These are phyloP conservation scores for Morpho helenor DNA, from an alignment of 2,888 invertebrate genomes.

Conservation along the genomic window DNA sequence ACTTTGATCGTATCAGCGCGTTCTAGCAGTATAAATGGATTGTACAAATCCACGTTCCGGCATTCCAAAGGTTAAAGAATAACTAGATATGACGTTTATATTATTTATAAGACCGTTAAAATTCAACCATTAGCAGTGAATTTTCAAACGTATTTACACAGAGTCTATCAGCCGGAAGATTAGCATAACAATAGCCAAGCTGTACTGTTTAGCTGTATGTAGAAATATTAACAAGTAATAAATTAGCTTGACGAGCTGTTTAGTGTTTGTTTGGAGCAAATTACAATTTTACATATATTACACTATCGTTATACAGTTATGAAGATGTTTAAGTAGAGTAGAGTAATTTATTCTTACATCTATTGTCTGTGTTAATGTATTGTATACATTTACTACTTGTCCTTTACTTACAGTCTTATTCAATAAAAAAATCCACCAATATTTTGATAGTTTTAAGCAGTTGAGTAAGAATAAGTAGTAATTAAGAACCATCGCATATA, in stretches of 20 bases:
- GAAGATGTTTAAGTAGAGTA: neutral
- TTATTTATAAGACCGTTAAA: slow-evolving; percentile 29
- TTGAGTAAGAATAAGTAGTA: slow-evolving; percentile 13
- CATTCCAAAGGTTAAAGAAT: too few species aligned
- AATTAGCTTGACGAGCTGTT: neutral
- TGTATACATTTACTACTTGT: slow-evolving; percentile 13
- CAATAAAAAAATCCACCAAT: too few species aligned
- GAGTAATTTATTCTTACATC: slow-evolving; percentile 1
- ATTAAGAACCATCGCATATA: slow-evolving; percentile 7
- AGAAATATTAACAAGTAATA: neutral
- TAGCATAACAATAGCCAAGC: slow-evolving; percentile 47
- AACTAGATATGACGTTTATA: neutral
- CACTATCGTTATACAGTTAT: neutral
- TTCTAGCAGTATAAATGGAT: too few species aligned
- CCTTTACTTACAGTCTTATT: neutral
- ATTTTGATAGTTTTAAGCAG: neutral
- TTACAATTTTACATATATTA: slow-evolving; percentile 5
- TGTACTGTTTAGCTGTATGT: slow-evolving; percentile 20
- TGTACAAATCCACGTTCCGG: too few species aligned
- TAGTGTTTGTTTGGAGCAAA: neutral
- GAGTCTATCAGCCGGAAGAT: slow-evolving; percentile 34
- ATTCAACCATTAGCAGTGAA: slow-evolving; percentile 44
- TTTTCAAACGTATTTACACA: slow-evolving; percentile 54
- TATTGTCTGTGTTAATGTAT: neutral
- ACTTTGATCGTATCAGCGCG: too few species aligned